A percentile compares a stretch with the other conserved stretches of the same genome.
Evolutionary conservation across 2,888 invertebrate species (phyloP).

Genomic region (Trachelus tabidus): DNA sequence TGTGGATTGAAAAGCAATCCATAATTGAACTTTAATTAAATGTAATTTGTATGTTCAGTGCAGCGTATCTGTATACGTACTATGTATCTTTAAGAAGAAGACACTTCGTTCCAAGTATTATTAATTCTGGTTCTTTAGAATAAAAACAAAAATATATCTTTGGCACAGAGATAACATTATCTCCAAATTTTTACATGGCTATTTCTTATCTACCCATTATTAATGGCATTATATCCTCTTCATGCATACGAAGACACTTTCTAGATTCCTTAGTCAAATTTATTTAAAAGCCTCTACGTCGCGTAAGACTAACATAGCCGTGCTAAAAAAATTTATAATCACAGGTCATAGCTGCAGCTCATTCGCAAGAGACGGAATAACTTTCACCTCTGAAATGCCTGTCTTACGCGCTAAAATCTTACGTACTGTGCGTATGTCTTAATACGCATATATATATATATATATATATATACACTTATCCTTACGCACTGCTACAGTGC

Average conservation of each 20-base stretch:
- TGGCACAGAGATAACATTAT: background rate
- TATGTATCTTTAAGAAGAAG: background rate
- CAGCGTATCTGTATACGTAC: background rate
- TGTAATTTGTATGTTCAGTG: background rate
- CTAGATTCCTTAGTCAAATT: background rate
- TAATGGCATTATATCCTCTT: background rate
- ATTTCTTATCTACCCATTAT: background rate
- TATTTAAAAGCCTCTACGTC: background rate
- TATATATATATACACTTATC: background rate
- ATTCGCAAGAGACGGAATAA: constrained; percentile 34
- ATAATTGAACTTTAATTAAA: background rate
- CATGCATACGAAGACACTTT: background rate
- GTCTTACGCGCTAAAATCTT: background rate
- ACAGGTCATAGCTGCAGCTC: constrained; percentile 34
- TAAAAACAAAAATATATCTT: no score
- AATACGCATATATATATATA: background rate
- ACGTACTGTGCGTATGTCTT: background rate
- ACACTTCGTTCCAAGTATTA: background rate
- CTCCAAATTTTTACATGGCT: background rate
- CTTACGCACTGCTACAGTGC: background rate
- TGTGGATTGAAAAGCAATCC: background rate
- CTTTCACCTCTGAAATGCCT: constrained; percentile 38
- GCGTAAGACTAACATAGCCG: background rate
- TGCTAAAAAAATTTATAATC: constrained; percentile 21
- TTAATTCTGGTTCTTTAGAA: no score